Evolutionary conservation across 2,797 vertebrate species (phyloP), one percentile per base, ranked within the genome.

Genomic region (Prunella strophiata): DNA sequence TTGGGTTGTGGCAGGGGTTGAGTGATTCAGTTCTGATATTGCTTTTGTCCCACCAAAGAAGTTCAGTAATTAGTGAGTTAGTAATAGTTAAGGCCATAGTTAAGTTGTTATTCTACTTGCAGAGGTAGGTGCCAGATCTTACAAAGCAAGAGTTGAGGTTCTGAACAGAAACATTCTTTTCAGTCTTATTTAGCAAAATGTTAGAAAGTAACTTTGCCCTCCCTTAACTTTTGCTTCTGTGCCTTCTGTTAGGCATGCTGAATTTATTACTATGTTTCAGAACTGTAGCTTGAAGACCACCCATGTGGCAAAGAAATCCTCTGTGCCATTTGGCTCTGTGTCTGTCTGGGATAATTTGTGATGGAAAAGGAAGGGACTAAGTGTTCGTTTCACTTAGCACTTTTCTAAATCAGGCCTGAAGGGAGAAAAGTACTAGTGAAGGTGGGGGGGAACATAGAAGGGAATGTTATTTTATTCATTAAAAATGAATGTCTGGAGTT

Each of bases 391-490:
- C 78, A 72, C 68, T 89, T 93, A 91, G 81, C 84, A 34, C 86
- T 85, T 93, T 91, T 86, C 85, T 95, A 95, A 95, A 93, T 90
- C 78, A 58, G 48, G 13, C 14, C 68, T 94, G 76, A 94, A 94
- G 91, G 62, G 55, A 81, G 63, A 88, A 74, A 93, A 91, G 50
- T 23, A 14, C 20, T 88, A 59, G 59, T 88, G 82, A 94, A 87
- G 79, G 52, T 36, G n/a, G 43, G 62, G 88, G 4, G 92, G 11
- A 93, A 16, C 36, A 43, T 36, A 61, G 74, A 84, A 89, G 26
- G 38, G 68, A 96, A 85, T 92, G 73, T 42, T 94, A 90, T 93
- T 96, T 96, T 92, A 82, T 81, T 96, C 52, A 94, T 95, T 94
- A 92, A 85, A 95, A 96, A 75, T 81, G 83, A 93, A 50, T 82